Evolutionary conservation across 2,888 invertebrate species (phyloP), one percentile per base, ranked within the genome.

Genomic region (Carterocephalus palaemon): DNA sequence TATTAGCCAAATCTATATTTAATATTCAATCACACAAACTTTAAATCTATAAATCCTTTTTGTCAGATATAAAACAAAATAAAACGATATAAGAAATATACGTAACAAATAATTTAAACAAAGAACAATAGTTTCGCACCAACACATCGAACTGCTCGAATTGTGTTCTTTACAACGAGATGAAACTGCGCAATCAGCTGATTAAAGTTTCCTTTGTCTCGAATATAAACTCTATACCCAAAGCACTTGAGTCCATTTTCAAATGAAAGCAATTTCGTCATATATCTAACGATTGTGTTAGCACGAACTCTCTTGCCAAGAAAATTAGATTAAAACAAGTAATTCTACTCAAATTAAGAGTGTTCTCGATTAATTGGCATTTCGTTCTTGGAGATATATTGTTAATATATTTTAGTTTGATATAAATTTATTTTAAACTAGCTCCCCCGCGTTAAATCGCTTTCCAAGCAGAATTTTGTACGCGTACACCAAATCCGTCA

Each of bases 131-230:
- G 28, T 29, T 36, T 22, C 20, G 3, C 34, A 23, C 20, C 13
- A 16, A 12, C 47, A 37, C 32, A 49, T 54, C 52, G 52, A 60
- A 56, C 51, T 63, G 64, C 67, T 67, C 61, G 70, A 75, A 72
- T 72, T 68, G 65, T 65, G 63, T 71, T 74, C 71, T 68, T 67
- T 70, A 73, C 68, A 68, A 63, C 64, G 59, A 59, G 67, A 76
- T 73, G 75, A 76, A 76, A 75, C 51, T 48, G 54, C 49, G 62
- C 67, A 66, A 71, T 68, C 69, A 69, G 62, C 62, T 66, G 68
- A 70, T 70, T 69, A 66, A 67, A 67, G 51, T 37, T 16, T 39
- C 39, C 29, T 49, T 37, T 42, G 47, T 56, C 37, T 31, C 40
- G 31, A 54, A 49, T 40, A 49, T 50, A 26, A 12, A 45, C 56